These are phyloP conservation scores for Nemapogon koenigi DNA, from an alignment of 2,888 invertebrate species.

Conservation along the genomic window DNA sequence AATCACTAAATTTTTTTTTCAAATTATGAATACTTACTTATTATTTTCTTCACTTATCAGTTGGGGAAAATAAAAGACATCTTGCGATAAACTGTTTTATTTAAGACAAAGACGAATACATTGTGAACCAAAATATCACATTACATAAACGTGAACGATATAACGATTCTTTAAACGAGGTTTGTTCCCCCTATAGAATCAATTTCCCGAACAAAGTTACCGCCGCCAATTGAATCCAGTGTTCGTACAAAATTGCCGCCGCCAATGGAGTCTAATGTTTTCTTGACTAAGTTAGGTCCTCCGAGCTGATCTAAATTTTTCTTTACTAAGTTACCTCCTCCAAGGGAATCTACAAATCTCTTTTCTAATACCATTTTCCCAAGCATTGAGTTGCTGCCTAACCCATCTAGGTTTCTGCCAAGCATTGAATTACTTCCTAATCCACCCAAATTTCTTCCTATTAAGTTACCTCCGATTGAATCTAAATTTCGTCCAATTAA, in stretches of 20 bases:
- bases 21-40: too few species aligned
- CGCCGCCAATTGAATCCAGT: conserved; percentile 56
- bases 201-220: conserved; percentile 45
- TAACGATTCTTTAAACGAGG: conserved; percentile 31
- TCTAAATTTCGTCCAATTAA: conserved; percentile 28
- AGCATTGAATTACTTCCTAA: conserved; percentile 14
- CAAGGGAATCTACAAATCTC: conserved; percentile 42
- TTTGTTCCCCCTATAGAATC: conserved; percentile 46
- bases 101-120: too few species aligned
- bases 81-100: too few species aligned
- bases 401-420: conserved; percentile 16
- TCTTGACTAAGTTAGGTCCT: conserved; percentile 46
- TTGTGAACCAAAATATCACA: too few species aligned
- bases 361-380: conserved; percentile 17
- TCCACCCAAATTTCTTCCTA: conserved; percentile 15
- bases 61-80: too few species aligned
- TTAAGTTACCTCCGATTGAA: conserved; percentile 18
- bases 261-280: conserved; percentile 46
- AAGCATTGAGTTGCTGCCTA: conserved; percentile 28
- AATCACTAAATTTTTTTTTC: too few species aligned
- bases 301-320: conserved; percentile 48
- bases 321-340: conserved; percentile 47
- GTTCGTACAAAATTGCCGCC: conserved; percentile 50
- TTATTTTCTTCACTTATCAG: too few species aligned
- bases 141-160: too few species aligned